phyloP scores from a whole-genome alignment of 2,113 vertebrate species.

The Anas platyrhynchos region DNA sequence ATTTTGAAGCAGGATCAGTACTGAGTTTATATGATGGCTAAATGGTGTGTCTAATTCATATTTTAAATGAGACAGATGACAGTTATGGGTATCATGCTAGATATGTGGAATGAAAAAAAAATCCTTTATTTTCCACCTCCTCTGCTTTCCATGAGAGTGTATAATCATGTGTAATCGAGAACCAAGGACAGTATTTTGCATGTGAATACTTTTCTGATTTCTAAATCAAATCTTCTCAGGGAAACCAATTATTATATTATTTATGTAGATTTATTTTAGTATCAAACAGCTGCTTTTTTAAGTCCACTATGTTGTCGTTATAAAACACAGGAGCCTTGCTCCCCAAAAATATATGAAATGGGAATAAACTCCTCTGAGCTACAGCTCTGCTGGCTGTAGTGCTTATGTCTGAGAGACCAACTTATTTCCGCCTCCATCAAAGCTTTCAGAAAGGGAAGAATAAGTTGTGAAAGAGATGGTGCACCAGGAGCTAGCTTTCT shows the following conservation, averaged over 20 bases:
- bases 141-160: not conserved
- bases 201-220: not conserved
- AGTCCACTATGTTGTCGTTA: not conserved
- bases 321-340: not conserved
- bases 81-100: not conserved
- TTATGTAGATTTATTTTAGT: not conserved
- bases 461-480: not conserved
- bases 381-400: not conserved
- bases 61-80: not conserved
- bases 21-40: not conserved
- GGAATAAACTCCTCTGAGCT: not conserved
- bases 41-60: not conserved
- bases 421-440: not conserved
- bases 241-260: not conserved
- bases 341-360: not conserved
- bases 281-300: not conserved
- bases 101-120: not conserved
- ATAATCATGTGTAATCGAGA: not conserved
- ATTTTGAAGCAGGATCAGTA: not conserved
- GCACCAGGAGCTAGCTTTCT: not conserved
- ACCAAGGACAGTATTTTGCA: not conserved
- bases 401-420: not conserved
- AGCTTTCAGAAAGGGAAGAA: not conserved
- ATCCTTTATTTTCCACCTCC: not conserved
- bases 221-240: not conserved